Conservation (phyloP, 2,113 vertebrate genomes). For the Origma solitaria region DNA sequence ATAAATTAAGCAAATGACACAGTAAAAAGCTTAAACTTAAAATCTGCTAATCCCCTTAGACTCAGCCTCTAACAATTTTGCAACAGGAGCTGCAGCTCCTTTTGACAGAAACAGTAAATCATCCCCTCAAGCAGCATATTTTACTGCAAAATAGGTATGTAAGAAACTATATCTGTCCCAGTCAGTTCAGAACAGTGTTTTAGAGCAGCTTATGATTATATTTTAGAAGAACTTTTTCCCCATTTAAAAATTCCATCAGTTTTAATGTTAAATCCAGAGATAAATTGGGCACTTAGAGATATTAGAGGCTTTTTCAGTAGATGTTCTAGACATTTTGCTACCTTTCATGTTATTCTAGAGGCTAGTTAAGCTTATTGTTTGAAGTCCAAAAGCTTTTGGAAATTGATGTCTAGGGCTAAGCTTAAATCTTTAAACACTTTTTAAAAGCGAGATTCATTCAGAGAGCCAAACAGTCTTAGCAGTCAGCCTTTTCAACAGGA, state of each 20-base stretch:
- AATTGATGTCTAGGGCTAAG: conserved; percentile 37
- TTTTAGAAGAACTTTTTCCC: conserved; percentile 11
- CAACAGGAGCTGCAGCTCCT: conserved; percentile 7
- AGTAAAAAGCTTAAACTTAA: conserved; percentile 42
- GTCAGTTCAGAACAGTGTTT: conserved; percentile 6
- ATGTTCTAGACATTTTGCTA: conserved; percentile 15
- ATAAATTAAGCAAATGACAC: conserved; percentile 54
- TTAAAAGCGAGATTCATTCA: conserved; percentile 20
- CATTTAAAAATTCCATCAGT: conserved; percentile 42
- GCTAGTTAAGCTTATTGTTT: conserved; percentile 35
- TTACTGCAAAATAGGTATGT: conserved; percentile 39
- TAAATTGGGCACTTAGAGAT: conserved; percentile 12
- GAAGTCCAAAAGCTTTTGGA: conserved; percentile 44
- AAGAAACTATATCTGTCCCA: conserved; percentile 25
- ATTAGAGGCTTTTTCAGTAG: conserved; percentile 14
- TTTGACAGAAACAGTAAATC: conserved; percentile 49
- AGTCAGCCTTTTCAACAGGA: conserved; percentile 1
- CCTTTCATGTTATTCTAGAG: conserved; percentile 45
- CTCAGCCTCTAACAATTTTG: conserved; percentile 21
- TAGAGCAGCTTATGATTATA: conserved; percentile 9
- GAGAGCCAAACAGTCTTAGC: conserved; percentile 4
- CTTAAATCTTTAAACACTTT: conserved; percentile 52
- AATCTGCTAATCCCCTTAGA: conserved; percentile 56
- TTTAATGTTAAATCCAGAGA: conserved; percentile 36
- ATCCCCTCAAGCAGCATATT: conserved; percentile 29